These are phyloP conservation scores for Dryadula phaetusa DNA, from an alignment of 2,888 invertebrate genomes.

Conservation along the genomic window DNA sequence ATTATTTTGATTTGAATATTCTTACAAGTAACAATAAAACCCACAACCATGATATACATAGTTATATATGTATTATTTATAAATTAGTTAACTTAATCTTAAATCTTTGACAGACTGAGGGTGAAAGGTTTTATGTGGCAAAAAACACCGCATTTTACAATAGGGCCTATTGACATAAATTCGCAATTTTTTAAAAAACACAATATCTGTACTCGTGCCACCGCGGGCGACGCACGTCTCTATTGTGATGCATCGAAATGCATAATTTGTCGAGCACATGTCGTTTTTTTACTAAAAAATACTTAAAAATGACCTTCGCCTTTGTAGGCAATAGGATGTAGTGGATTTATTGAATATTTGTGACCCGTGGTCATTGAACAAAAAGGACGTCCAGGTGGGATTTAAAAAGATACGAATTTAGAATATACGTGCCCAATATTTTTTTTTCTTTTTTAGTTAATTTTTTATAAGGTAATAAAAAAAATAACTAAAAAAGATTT, in stretches of 20 bases:
- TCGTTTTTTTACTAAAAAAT: constrained; percentile 68
- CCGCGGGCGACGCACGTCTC: constrained; percentile 57
- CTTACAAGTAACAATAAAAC: no score
- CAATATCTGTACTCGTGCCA: constrained; percentile 68
- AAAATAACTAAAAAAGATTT: no score
- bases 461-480: constrained; percentile 34
- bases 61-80: constrained; percentile 51
- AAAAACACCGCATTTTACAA: constrained; percentile 64
- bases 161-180: constrained; percentile 68
- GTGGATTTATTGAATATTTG: constrained; percentile 76
- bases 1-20: no score
- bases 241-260: constrained; percentile 79
- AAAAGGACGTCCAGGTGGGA: constrained; percentile 76
- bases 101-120: constrained; percentile 40
- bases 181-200: constrained; percentile 70
- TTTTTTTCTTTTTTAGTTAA: constrained; percentile 39
- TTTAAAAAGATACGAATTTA: constrained; percentile 58
- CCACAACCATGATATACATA: no score
- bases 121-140: constrained; percentile 53
- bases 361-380: constrained; percentile 76
- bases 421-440: constrained; percentile 34
- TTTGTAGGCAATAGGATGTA: constrained; percentile 73
- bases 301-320: constrained; percentile 78
- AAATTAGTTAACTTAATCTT: constrained; percentile 22
- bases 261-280: constrained; percentile 83